These are phyloP conservation scores for Malacosoma neustria DNA, from an alignment of 2,888 invertebrate genomes.

Conservation along the genomic window DNA sequence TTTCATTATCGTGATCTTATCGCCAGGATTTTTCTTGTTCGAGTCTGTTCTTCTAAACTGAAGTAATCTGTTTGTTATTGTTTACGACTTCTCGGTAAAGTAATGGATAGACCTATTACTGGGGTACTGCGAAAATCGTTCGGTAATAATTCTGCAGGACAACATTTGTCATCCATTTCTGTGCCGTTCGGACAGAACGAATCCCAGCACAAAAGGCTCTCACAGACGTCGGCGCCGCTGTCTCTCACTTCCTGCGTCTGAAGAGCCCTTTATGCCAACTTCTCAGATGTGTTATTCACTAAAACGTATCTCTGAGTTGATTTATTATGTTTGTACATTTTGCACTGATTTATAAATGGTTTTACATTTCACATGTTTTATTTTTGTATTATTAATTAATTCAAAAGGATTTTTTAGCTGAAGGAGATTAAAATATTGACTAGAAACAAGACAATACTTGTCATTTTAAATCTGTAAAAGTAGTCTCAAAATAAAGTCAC, in stretches of 20 bases:
- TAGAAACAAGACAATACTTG: too few species aligned
- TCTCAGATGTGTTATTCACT: conserved; percentile 4
- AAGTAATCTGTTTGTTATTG: too few species aligned
- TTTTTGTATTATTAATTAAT: too few species aligned
- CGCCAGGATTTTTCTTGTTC: too few species aligned
- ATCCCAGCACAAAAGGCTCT: conserved; percentile 6
- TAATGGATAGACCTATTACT: too few species aligned
- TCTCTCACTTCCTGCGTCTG: conserved; percentile 8
- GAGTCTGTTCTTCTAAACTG: too few species aligned
- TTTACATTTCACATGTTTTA: not conserved
- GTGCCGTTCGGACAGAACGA: not conserved
- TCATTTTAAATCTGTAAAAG: not conserved
- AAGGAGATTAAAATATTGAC: too few species aligned
- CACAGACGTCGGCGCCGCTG: conserved; percentile 8
- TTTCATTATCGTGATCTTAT: too few species aligned
- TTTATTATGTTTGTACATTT: conserved; percentile 1
- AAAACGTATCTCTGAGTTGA: conserved; percentile 4
- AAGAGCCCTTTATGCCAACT: conserved; percentile 6
- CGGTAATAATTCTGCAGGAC: too few species aligned
- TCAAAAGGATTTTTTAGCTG: too few species aligned
- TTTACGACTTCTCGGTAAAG: too few species aligned
- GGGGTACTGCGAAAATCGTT: too few species aligned
- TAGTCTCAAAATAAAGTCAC: not conserved
- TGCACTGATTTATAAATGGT: not conserved
- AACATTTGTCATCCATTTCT: not conserved